Conservation (phyloP, 2,888 invertebrate species). For the Drosophila imparisetae region DNA sequence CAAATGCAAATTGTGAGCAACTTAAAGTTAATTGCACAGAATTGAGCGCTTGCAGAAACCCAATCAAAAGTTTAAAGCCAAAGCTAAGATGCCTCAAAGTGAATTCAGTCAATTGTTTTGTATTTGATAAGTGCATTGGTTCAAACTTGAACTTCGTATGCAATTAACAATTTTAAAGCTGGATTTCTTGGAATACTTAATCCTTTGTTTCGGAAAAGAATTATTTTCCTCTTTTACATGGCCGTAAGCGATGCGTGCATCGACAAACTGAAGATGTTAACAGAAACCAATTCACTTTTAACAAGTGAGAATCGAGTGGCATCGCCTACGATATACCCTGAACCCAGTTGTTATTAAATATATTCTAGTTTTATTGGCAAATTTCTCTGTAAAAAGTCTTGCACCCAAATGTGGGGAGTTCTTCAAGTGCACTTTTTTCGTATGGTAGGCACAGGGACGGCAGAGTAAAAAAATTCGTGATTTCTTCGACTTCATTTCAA, state of each 20-base stretch:
- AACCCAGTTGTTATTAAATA: too few species aligned
- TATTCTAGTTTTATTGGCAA: too few species aligned
- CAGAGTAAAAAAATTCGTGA: too few species aligned
- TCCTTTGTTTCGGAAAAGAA: neutral
- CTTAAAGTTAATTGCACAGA: neutral
- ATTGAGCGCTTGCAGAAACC: neutral
- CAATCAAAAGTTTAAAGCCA: slow-evolving; percentile 2
- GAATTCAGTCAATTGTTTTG: neutral
- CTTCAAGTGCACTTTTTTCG: too few species aligned
- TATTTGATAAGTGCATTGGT: neutral
- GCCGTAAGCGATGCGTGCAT: neutral
- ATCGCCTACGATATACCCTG: too few species aligned
- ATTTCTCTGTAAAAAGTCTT: too few species aligned
- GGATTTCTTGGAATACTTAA: neutral
- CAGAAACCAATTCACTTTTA: neutral
- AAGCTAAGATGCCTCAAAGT: neutral
- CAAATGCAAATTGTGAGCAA: neutral
- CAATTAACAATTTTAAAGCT: neutral
- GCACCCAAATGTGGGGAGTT: too few species aligned
- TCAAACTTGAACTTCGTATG: neutral
- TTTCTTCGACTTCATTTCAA: too few species aligned
- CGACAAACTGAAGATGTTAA: neutral
- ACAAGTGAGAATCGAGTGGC: too few species aligned
- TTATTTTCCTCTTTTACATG: neutral
- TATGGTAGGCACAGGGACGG: too few species aligned